Evolutionary conservation across 1,140 invertebrate genomes (phyloP).

Genomic region (Tribolium castaneum): DNA sequence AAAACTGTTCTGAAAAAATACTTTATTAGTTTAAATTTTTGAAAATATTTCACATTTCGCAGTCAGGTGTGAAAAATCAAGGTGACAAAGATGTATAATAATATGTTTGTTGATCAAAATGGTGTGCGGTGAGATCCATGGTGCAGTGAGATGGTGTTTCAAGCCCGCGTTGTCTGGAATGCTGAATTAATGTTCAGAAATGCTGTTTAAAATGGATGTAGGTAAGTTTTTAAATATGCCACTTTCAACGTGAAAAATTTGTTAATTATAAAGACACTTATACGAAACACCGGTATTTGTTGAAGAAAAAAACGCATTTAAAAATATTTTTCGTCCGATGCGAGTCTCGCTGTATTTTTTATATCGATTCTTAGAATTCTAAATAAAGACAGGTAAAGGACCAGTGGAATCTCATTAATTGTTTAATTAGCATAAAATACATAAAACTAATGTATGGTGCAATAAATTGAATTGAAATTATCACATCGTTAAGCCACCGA

Average conservation of each 20-base stretch:
- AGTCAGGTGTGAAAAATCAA: no score
- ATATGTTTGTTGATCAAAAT: not conserved
- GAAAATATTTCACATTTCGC: no score
- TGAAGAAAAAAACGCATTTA: constrained; percentile 21
- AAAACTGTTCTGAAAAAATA: no score
- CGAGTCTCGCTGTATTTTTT: constrained; percentile 35
- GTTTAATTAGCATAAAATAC: constrained; percentile 51
- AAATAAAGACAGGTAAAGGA: constrained; percentile 49
- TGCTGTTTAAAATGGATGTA: constrained; percentile 44
- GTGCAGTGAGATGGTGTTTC: constrained; percentile 8
- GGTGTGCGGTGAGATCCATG: not conserved
- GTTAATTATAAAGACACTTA: constrained; percentile 55
- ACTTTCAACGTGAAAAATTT: constrained; percentile 53
- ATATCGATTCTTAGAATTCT: constrained; percentile 49
- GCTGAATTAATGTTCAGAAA: constrained; percentile 45
- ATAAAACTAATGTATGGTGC: constrained; percentile 44
- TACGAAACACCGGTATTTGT: constrained; percentile 42
- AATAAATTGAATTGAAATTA: constrained; percentile 53
- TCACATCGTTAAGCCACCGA: constrained; percentile 52
- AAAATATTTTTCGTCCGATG: constrained; percentile 35
- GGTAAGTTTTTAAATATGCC: constrained; percentile 51
- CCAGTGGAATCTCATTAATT: constrained; percentile 51
- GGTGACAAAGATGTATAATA: not conserved
- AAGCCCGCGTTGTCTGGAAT: constrained; percentile 41
- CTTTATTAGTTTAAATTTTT: no score